Conservation (phyloP, 1,140 invertebrate genomes). For the Drosophila virilis region DNA sequence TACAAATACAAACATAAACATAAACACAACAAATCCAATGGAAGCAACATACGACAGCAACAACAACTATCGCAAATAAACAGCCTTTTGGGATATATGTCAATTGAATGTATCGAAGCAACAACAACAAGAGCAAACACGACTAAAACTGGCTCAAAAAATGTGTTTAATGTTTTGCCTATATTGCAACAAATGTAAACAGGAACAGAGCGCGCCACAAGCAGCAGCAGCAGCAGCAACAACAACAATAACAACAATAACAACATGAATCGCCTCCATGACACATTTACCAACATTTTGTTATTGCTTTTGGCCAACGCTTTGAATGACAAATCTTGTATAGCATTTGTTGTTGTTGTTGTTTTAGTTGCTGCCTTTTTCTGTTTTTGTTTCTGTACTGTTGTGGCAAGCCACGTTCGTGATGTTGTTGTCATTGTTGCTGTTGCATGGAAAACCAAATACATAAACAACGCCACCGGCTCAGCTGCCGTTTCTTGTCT, state of each 20-base stretch:
- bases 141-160: constrained; percentile 53
- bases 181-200: constrained; percentile 78
- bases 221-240: constrained; percentile 20
- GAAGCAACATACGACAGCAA: constrained; percentile 14
- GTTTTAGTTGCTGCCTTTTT: constrained; percentile 15
- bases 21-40: constrained; percentile 33
- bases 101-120: constrained; percentile 51
- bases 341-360: constrained; percentile 39
- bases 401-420: constrained; percentile 40
- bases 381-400: constrained; percentile 1
- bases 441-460: constrained; percentile 62
- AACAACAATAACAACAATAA: constrained; percentile 21
- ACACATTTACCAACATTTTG: constrained; percentile 73
- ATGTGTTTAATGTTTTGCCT: constrained; percentile 54
- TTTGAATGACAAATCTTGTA: constrained; percentile 72
- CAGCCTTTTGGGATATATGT: constrained; percentile 60
- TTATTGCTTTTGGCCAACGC: constrained; percentile 41
- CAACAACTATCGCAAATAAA: constrained; percentile 19
- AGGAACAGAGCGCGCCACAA: constrained; percentile 61
- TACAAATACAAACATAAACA: constrained; percentile 15
- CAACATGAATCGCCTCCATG: constrained; percentile 47
- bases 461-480: constrained; percentile 62
- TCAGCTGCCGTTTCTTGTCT: constrained; percentile 28
- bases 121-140: constrained; percentile 22
- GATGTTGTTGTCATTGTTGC: constrained; percentile 39